Base-by-base conservation (phyloP, 2,113 vertebrate species). In the Vireo altiloquus region DNA sequence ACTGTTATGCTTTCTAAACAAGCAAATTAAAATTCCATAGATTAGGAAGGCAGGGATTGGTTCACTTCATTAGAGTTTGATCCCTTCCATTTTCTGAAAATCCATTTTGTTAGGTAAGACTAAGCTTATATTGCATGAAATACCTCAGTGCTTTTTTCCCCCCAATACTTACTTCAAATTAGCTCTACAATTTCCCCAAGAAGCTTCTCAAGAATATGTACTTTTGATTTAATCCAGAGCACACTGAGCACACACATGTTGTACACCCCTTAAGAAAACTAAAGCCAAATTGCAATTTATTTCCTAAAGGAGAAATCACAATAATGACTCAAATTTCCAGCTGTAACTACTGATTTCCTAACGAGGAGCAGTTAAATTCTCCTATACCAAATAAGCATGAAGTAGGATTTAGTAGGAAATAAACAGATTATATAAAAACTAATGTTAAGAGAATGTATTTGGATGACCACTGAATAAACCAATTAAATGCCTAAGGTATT, bases 21-120 rank as follows among this genome's bases (percentile, higher is more conserved):
- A 90, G 82, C 17, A 95, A 86, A 93, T 94, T 92, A 84, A 83
- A 90, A 94, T 89, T 89, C 91, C 71, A 70, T 11, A 10, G 47
- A 23, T 63, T 42, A 69, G 47, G 72, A 63, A 82, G 28, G 59
- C 50, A 75, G 31, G 44, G 44, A 77, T 57, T 72, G 68, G 19
- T 86, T 92, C 74, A 71, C 11, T 53, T 87, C 71, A 92, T 22
- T 77, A 31, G 15, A 52, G n/a, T 84, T 28, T 87, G 76, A 78
- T 63, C 40, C 65, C 49, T 68, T 92, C 60, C 27, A 57, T 47
- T 77, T 89, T 47, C 90, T 89, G 64, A 83, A 68, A 91, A 86
- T 24, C 15, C 31, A 64, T 71, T 90, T 42, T 87, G 52, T 31
- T 71, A 82, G 77, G 25, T 28, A 81, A 87, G 35, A 59, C 52